These are phyloP conservation scores for Dicyrtoma fusca DNA, from an alignment of 2,888 invertebrate species.

Conservation along the genomic window DNA sequence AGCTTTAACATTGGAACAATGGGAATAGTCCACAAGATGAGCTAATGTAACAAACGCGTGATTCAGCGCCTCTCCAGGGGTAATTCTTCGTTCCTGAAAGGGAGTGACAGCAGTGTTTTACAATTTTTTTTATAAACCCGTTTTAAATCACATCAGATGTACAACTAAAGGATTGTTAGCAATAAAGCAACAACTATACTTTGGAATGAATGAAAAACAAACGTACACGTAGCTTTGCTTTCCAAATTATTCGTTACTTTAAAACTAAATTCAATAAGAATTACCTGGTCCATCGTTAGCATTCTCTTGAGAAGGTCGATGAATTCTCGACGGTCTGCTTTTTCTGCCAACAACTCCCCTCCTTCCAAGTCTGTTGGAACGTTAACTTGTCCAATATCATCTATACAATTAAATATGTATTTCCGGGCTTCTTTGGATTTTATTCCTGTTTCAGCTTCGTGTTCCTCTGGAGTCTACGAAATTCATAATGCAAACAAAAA, in stretches of 20 bases:
- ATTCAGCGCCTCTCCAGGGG: conserved; percentile 92
- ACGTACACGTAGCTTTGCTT: too few relatives aligned
- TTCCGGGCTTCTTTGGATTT: conserved; percentile 99
- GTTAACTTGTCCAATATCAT: conserved; percentile 96
- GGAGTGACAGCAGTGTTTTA: too few relatives aligned
- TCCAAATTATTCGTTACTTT: too few relatives aligned
- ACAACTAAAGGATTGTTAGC: too few relatives aligned
- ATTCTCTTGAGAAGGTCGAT: conserved; percentile 97
- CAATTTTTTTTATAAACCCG: too few relatives aligned
- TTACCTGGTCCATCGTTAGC: conserved; percentile 96
- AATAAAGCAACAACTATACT: too few relatives aligned
- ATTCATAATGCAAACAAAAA: conserved; percentile 10
- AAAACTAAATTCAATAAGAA: too few relatives aligned
- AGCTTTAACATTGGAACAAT: conserved; percentile 95
- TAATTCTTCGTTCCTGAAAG: conserved; percentile 83
- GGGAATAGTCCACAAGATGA: conserved; percentile 93
- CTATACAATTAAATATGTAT: conserved; percentile 98
- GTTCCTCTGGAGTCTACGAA: conserved; percentile 94
- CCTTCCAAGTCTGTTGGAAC: conserved; percentile 97
- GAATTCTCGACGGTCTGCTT: conserved; percentile 95
- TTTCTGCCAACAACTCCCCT: conserved; percentile 93
- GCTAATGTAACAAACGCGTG: conserved; percentile 93
- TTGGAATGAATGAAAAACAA: too few relatives aligned
- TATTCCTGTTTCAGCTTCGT: conserved; percentile 95
- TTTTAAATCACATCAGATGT: too few relatives aligned